phyloP scores from a whole-genome alignment of 2,888 invertebrate species.

The Oxycera nigricornis region DNA sequence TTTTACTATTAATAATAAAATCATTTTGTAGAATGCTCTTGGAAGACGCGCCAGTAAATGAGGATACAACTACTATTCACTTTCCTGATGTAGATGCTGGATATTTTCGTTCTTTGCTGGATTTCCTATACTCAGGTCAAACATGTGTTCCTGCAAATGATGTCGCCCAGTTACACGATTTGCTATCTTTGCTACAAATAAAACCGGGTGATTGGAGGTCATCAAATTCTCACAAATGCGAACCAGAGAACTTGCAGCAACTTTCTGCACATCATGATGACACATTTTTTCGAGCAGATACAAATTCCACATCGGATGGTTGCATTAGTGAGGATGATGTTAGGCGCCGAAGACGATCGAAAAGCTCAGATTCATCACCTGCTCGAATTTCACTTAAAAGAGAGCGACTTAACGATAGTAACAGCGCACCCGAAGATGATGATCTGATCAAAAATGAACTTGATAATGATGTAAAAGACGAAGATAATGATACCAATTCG shows the following conservation, averaged over 20 bases:
- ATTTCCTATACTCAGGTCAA: slow-evolving; percentile 86
- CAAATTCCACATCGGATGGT: slow-evolving; percentile 50
- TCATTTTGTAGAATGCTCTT: slow-evolving; percentile 69
- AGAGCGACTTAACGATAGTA: slow-evolving; percentile 45
- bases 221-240: slow-evolving; percentile 63
- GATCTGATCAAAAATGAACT: slow-evolving; percentile 56
- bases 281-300: slow-evolving; percentile 51
- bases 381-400: slow-evolving; percentile 46
- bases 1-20: no score
- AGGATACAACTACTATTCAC: slow-evolving; percentile 80
- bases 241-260: slow-evolving; percentile 58
- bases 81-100: slow-evolving; percentile 83
- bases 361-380: slow-evolving; percentile 47
- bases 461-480: slow-evolving; percentile 54
- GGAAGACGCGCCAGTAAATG: slow-evolving; percentile 73
- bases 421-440: slow-evolving; percentile 47
- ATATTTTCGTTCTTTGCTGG: slow-evolving; percentile 81
- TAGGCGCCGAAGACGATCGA: slow-evolving; percentile 44
- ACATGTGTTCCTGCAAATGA: slow-evolving; percentile 68
- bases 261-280: slow-evolving; percentile 65
- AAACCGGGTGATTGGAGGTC: slow-evolving; percentile 81
- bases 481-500: slow-evolving; percentile 20
- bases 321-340: slow-evolving; percentile 65
- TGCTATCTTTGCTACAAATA: slow-evolving; percentile 83
- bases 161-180: slow-evolving; percentile 81